These are phyloP conservation scores for Hucho hucho DNA, from an alignment of 2,113 vertebrate genomes.

Conservation along the genomic window DNA sequence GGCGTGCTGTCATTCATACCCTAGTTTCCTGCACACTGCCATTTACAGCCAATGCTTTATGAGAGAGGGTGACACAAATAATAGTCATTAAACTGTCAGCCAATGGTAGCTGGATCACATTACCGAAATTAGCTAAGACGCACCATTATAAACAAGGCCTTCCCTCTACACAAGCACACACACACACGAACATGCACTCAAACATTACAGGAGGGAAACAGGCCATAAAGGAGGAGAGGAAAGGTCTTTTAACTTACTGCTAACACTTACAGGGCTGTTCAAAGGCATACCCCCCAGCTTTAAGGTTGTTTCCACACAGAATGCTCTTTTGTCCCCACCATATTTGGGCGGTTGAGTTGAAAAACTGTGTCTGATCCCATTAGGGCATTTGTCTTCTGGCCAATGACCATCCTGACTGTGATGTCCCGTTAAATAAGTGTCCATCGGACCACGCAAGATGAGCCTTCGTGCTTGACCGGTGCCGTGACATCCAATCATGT, in stretches of 20 bases:
- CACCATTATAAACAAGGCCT: conserved; percentile 70
- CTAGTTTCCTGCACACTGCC: conserved; percentile 78
- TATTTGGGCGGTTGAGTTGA: background rate
- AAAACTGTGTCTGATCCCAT: conserved; percentile 3
- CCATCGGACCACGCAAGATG: background rate
- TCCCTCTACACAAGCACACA: conserved; percentile 52
- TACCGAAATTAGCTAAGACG: conserved; percentile 87
- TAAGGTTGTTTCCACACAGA: background rate
- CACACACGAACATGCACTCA: conserved; percentile 39
- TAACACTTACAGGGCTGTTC: background rate
- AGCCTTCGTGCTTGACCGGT: background rate
- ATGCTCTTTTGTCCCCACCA: background rate
- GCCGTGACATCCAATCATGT: background rate
- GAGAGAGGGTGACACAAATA: conserved; percentile 90
- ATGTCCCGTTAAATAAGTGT: background rate
- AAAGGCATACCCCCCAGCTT: too few relatives aligned
- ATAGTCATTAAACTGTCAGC: conserved; percentile 88
- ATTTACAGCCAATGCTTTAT: conserved; percentile 85
- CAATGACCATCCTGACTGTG: background rate
- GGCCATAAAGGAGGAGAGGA: background rate
- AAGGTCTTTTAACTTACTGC: background rate
- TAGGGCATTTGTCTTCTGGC: background rate
- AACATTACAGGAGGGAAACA: background rate
- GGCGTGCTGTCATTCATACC: conserved; percentile 86
- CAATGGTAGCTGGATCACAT: conserved; percentile 83